These are phyloP conservation scores for Spermophilus dauricus DNA, from an alignment of 2,113 vertebrate genomes.

Conservation along the genomic window DNA sequence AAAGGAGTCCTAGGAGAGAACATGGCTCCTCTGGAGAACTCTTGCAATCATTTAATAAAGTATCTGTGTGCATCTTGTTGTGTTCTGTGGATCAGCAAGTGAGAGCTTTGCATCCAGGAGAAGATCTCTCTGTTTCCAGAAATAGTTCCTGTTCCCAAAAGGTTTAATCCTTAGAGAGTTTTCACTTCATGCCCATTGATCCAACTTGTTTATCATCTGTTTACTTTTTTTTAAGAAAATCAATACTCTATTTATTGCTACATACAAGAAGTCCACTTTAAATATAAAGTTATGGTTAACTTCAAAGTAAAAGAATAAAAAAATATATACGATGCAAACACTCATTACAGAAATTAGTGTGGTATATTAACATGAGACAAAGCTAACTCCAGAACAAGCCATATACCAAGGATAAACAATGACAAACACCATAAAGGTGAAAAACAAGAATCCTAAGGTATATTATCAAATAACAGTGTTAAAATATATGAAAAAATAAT, in stretches of 20 bases:
- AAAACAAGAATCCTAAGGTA: constrained; percentile 32
- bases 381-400: neutral
- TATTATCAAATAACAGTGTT: neutral
- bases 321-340: neutral
- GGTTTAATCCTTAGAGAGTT: neutral
- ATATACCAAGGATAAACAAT: neutral
- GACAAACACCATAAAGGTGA: neutral
- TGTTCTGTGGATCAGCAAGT: neutral
- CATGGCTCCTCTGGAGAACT: neutral
- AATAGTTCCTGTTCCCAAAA: neutral
- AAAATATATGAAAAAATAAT: neutral
- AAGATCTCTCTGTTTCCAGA: too few species aligned
- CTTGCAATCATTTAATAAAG: neutral
- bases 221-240: constrained; percentile 17
- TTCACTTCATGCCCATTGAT: neutral
- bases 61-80: fast-evolving
- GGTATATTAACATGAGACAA: neutral
- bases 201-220: neutral
- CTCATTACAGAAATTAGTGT: neutral
- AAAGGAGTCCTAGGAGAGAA: neutral
- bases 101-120: neutral
- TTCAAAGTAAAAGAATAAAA: constrained; percentile 33
- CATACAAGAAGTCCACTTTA: neutral
- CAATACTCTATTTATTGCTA: neutral
- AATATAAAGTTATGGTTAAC: neutral